Evolutionary conservation across 2,797 vertebrate genomes (phyloP).

Genomic region (Callimico goeldii): DNA sequence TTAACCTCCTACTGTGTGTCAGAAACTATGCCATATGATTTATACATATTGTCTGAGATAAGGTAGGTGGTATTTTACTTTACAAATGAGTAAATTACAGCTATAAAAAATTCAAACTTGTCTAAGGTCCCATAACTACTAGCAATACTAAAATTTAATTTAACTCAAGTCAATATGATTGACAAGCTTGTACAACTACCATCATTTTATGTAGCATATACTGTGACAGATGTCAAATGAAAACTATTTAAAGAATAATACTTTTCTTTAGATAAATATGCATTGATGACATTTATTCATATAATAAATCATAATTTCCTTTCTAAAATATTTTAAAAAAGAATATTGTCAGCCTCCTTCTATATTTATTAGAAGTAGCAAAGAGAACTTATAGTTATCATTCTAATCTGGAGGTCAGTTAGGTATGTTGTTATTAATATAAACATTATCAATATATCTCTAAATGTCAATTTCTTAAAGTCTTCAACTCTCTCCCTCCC

Average conservation of each 20-base stretch:
- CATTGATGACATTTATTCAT: neutral
- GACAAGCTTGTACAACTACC: neutral
- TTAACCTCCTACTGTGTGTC: neutral
- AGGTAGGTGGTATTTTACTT: neutral
- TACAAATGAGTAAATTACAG: slow-evolving; percentile 1
- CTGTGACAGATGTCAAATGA: neutral
- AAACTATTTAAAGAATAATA: neutral
- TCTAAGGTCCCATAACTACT: neutral
- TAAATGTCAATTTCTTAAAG: neutral
- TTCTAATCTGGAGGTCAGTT: neutral
- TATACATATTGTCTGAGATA: neutral
- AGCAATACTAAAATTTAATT: slow-evolving; percentile 32
- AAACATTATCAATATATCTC: neutral
- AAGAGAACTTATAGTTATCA: neutral
- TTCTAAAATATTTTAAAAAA: neutral
- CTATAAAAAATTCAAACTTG: slow-evolving; percentile 14
- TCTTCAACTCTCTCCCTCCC: neutral
- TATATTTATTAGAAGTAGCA: neutral
- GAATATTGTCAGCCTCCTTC: neutral
- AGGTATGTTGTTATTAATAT: neutral
- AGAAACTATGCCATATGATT: neutral
- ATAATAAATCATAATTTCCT: neutral
- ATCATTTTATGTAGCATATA: neutral
- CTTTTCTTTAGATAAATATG: neutral
- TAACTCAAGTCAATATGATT: neutral